Conservation (phyloP, 2,113 vertebrate genomes). For the Trematomus loennbergii region DNA sequence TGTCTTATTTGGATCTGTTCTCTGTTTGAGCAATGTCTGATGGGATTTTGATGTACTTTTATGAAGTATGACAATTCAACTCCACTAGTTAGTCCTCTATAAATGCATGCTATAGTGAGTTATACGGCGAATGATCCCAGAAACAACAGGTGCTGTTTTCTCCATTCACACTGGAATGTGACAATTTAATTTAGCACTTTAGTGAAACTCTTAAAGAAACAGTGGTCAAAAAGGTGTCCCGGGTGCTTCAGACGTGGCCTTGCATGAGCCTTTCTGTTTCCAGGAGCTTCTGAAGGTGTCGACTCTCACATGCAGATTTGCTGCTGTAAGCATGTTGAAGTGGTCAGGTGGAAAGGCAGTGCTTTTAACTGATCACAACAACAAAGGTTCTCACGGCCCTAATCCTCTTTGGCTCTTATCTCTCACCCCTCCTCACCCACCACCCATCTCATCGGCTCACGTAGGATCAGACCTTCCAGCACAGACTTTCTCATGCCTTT, state of each 20-base stretch:
- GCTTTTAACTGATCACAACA: conserved; percentile 82
- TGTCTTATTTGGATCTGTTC: not conserved
- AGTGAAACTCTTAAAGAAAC: not conserved
- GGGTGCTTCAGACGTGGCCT: not conserved
- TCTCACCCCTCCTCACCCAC: conserved; percentile 68
- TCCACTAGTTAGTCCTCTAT: not conserved
- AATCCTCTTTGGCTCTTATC: conserved; percentile 83
- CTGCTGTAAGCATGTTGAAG: conserved; percentile 60
- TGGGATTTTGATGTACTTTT: not conserved
- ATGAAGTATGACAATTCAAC: not conserved
- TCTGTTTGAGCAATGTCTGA: not conserved
- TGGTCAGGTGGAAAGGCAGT: conserved; percentile 75
- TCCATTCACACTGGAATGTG: not conserved
- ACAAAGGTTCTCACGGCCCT: conserved; percentile 81
- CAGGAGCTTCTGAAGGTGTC: conserved; percentile 17
- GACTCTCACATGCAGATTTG: conserved; percentile 54
- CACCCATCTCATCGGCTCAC: conserved; percentile 78
- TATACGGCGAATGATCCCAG: not conserved
- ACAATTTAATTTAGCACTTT: not conserved
- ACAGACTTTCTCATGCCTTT: conserved; percentile 74
- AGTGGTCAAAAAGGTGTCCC: not conserved
- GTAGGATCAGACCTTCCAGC: conserved; percentile 69
- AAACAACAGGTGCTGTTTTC: not conserved
- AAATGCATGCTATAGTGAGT: not conserved
- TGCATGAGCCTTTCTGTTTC: not conserved